phyloP scores from a whole-genome alignment of 1,140 invertebrate species.

The Aphis gossypii region DNA sequence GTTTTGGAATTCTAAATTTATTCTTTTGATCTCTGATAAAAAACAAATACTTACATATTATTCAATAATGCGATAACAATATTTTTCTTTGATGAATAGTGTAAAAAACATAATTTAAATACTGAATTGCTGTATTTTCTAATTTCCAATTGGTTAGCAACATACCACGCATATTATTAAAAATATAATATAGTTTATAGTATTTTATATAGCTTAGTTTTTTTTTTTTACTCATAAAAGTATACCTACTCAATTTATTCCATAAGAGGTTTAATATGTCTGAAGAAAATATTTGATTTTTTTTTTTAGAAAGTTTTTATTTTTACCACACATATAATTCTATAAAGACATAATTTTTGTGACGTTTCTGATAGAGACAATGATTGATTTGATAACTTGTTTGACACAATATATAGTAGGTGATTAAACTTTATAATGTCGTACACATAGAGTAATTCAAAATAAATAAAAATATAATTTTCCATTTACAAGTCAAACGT shows the following conservation, averaged over 20 bases:
- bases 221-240: neutral
- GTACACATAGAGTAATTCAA: no score
- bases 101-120: neutral
- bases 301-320: neutral
- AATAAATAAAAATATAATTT: neutral
- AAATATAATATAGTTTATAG: neutral
- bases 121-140: neutral
- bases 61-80: neutral
- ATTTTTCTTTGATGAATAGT: neutral
- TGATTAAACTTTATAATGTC: neutral
- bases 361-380: neutral
- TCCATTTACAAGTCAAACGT: neutral
- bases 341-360: neutral
- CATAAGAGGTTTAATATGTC: neutral
- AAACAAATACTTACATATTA: neutral
- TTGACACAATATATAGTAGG: neutral
- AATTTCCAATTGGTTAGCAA: neutral
- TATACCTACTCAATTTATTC: neutral
- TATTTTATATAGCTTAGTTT: neutral
- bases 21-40: neutral
- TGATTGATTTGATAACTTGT: constrained; percentile 7
- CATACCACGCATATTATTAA: neutral
- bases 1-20: neutral
- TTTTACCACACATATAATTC: neutral
- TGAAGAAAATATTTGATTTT: neutral